Percentiles rank a stretch among this genome's conserved stretches.
These are phyloP conservation scores for Coregonus suidteri DNA, from an alignment of 2,797 vertebrate genomes.

Conservation along the genomic window DNA sequence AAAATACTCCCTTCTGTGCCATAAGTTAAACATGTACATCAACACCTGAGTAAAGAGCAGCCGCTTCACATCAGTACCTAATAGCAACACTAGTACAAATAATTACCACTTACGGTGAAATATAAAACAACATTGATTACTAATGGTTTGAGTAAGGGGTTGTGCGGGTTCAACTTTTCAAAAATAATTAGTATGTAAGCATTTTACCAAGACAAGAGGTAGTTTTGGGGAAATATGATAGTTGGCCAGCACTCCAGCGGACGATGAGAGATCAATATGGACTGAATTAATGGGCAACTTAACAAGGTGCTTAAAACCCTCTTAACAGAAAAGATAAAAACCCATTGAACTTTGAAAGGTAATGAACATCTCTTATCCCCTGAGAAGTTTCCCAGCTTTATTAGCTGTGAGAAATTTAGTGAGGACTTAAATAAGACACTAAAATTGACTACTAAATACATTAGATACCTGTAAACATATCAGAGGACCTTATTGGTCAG, in stretches of 20 bases:
- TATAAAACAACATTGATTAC: constrained; percentile 45
- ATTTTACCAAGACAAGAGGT: constrained; percentile 46
- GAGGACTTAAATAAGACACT: constrained; percentile 59
- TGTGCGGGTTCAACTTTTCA: constrained; percentile 47
- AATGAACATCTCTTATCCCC: constrained; percentile 68
- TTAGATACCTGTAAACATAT: constrained; percentile 46
- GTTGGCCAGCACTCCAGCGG: constrained; percentile 40
- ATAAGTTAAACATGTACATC: constrained; percentile 31
- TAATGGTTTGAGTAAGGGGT: constrained; percentile 29
- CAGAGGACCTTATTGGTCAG: constrained; percentile 2
- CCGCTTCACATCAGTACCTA: constrained; percentile 36
- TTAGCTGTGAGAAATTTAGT: constrained; percentile 63
- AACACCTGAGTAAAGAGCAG: constrained; percentile 20
- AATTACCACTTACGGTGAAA: constrained; percentile 48
- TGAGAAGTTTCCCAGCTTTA: constrained; percentile 57
- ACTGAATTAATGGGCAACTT: constrained; percentile 71
- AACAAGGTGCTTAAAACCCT: constrained; percentile 74
- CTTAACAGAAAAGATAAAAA: constrained; percentile 70
- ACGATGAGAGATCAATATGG: constrained; percentile 61
- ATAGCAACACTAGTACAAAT: constrained; percentile 44
- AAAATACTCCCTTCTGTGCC: constrained; percentile 3
- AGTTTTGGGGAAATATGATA: constrained; percentile 54
- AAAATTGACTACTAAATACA: constrained; percentile 65
- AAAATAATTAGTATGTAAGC: constrained; percentile 61
- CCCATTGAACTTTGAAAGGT: constrained; percentile 69